phyloP scores from a whole-genome alignment of 2,888 invertebrate species.

The Molorchus minor region DNA sequence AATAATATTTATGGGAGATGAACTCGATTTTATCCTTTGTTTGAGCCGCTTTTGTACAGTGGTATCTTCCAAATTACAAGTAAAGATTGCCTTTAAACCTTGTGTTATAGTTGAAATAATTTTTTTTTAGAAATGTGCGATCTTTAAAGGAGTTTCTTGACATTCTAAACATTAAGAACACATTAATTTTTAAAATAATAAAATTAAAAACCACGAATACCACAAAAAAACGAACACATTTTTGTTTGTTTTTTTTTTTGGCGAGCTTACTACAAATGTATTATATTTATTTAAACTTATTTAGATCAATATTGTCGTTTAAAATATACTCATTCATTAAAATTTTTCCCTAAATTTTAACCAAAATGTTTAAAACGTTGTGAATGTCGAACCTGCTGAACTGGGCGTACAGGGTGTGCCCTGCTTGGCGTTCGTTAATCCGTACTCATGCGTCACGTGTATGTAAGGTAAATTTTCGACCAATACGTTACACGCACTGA shows the following conservation, averaged over 20 bases:
- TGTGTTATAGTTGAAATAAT: too few species aligned
- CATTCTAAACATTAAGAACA: too few species aligned
- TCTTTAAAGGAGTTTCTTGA: too few species aligned
- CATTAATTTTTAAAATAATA: too few species aligned
- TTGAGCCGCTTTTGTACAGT: background rate
- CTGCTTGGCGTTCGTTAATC: constrained; percentile 55
- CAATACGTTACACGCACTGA: constrained; percentile 47
- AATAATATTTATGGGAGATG: background rate
- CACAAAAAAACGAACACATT: background rate
- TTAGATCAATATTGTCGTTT: constrained; percentile 1
- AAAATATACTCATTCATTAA: background rate
- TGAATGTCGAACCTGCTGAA: constrained; percentile 54
- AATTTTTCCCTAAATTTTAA: background rate
- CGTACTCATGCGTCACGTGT: constrained; percentile 54
- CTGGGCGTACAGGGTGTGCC: constrained; percentile 52
- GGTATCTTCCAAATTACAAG: background rate
- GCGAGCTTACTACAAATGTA: too few species aligned
- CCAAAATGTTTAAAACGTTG: constrained; percentile 40
- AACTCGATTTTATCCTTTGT: background rate
- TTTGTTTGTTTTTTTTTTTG: too few species aligned
- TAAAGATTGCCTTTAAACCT: too few species aligned
- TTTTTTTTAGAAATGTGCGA: too few species aligned
- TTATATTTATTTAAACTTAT: background rate
- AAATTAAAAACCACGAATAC: too few species aligned
- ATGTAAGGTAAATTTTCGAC: constrained; percentile 48